Percentiles rank a stretch among this genome's conserved stretches.
Evolutionary conservation across 2,113 vertebrate genomes (phyloP).

Genomic region (Dasypus novemcinctus): DNA sequence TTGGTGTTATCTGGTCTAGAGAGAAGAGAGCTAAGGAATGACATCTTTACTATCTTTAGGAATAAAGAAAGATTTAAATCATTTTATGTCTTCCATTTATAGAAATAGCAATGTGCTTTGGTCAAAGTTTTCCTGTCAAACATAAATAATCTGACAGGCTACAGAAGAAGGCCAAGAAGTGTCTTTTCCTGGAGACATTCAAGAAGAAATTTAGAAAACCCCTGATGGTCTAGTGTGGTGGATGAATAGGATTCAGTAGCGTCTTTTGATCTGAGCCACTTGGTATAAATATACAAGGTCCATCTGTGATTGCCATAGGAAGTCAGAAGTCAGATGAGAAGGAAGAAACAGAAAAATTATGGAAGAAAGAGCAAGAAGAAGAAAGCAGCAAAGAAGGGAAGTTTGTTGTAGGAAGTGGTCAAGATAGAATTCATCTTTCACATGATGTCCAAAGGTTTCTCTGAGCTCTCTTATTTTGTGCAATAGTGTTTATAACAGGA

Average conservation of each 20-base stretch:
- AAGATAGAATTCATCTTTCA: not conserved
- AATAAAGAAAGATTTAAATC: not conserved
- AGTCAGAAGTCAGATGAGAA: not conserved
- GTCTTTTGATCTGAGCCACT: not conserved
- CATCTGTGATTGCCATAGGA: not conserved
- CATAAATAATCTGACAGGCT: not conserved
- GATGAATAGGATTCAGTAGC: not conserved
- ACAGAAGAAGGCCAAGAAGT: not conserved
- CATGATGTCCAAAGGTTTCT: not conserved
- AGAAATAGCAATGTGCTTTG: not conserved
- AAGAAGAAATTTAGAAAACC: not conserved
- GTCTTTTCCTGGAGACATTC: not conserved
- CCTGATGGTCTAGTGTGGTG: not conserved
- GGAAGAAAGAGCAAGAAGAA: not conserved
- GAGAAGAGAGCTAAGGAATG: not conserved
- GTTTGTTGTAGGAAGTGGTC: not conserved
- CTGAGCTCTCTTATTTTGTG: not conserved
- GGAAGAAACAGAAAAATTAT: not conserved
- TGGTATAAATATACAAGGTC: not conserved
- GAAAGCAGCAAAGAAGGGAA: not conserved
- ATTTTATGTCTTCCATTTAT: not conserved
- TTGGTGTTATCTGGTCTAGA: not conserved
- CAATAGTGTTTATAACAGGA: not conserved
- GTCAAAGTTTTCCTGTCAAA: not conserved
- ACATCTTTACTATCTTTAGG: not conserved